Conservation (phyloP, 2,797 vertebrate genomes). For the Bradypodion ventrale region DNA sequence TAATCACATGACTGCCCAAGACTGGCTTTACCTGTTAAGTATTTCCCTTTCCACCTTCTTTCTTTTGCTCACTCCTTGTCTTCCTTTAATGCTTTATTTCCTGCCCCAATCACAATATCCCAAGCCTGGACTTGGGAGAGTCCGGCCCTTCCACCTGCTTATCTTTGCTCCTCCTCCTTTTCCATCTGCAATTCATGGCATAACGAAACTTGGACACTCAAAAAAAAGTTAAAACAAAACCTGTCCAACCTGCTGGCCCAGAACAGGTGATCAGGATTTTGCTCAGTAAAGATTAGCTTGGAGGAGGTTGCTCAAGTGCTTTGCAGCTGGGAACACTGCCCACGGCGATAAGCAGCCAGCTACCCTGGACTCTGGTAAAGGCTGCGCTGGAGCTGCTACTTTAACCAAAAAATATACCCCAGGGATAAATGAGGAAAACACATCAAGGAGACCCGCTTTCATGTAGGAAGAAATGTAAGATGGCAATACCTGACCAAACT, state of each 20-base stretch:
- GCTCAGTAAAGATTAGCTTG: neutral
- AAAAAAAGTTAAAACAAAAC: neutral
- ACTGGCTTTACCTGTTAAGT: constrained; percentile 18
- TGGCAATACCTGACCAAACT: neutral
- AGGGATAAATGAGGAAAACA: neutral
- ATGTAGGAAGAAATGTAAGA: neutral
- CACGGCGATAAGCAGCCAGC: neutral
- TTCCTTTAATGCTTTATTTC: neutral
- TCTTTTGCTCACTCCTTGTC: neutral
- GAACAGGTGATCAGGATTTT: neutral
- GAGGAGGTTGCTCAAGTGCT: neutral
- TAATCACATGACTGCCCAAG: neutral
- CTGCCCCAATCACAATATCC: constrained; percentile 33
- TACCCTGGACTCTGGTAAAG: neutral
- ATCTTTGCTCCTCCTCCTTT: constrained; percentile 51
- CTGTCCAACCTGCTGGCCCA: constrained; percentile 26
- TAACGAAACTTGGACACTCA: neutral
- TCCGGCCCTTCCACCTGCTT: constrained; percentile 40
- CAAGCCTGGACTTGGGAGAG: constrained; percentile 39
- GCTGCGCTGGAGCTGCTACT: neutral
- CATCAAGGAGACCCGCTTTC: neutral
- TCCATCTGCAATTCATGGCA: constrained; percentile 42
- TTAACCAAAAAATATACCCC: no score
- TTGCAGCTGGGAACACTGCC: neutral
- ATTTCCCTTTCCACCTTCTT: neutral